Evolutionary conservation across 1,140 invertebrate genomes (phyloP), one percentile per base, ranked within the genome.

Genomic region (Dreissena polymorpha): DNA sequence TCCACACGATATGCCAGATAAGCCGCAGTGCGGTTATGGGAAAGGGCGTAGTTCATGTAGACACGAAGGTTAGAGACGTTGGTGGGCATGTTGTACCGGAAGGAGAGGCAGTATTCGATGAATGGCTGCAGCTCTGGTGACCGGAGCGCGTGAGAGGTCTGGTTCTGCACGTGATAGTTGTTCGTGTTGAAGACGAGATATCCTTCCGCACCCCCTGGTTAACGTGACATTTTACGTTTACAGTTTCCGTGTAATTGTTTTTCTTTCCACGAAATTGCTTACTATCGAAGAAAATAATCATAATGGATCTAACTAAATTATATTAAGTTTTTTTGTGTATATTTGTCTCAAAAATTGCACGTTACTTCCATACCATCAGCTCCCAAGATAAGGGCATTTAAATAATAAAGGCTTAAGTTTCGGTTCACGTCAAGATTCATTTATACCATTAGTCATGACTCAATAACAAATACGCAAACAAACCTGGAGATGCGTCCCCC

Each of bases 51-150:
- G 27, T 70, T 69, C 16, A 57, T 21, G 18, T 60, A 79, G 10
- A 79, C 67, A 18, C 70, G 50, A 18, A 79, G 67, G 6, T 25
- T 50, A 21, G 76, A 79, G 12, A 16, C 76, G 68, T 70, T 79
- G 55, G 60, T 79, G n/a, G 76, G 76, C 67, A 79, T 69, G 51
- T 79, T 79, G 53, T 69, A 79, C 76, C 76, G 68, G 27, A 79
- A 79, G n/a, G 76, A 29, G 14, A 68, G 10, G 49, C 76, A 79
- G 25, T 79, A 79, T 18, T 79, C n/a, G 21, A 65, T 70, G 29
- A 55, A 70, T 18, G 76, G 65, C 16, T 57, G 67, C 10, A 79
- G 67, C 1, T 14, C 18, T 49, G 76, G 67, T 29, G 76, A 70
- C 23, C n/a, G 14, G 25, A 79, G 55, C 49, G n/a, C 64, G 53